Base-by-base conservation (phyloP, 2,888 invertebrate genomes). In the Odontothrips loti region DNA sequence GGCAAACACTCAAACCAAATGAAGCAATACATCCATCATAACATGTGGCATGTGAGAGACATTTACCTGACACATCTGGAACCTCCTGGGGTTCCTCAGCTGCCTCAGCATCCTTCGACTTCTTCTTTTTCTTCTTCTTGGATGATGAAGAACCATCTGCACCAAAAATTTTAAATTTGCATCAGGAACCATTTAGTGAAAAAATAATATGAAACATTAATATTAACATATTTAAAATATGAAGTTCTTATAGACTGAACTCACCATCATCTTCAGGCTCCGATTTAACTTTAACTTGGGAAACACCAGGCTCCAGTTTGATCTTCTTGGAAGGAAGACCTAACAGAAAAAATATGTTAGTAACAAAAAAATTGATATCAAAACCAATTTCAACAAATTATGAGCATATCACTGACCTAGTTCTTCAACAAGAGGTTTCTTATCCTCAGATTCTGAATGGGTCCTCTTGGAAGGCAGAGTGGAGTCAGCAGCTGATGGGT, bases 401-500 rank as follows among this genome's bases (percentile, higher is more conserved):
- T 20, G 17, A 48, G 48, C 10, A 43, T 43, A 43, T 23, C 11
- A 68, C 68, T n/a, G 11, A 68, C 68, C 68, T n/a, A 68, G n/a
- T 68, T 87, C 88, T 83, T 87, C 87, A 58, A 87, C 86, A 43
- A 87, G 82, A 6, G 86, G 85, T 84, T 87, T 88, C 83, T 83
- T 86, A 23, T 85, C 86, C 81, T 86, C 88, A 0, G 91, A 90
- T 0, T 90, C 90, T 85, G 91, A 89, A 84, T 91, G 91, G 29
- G 93, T 88, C 86, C 93, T 93, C 82, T 87, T 88, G 83, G 89
- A 89, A 34, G 92, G 91, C 75, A 97, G 87, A 0, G 96, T 96
- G 79, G 94, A 95, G 88, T 98, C 98, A 0, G 91, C 93, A 4
- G 93, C 94, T 12, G 90, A 89, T 79, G 93, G 91, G 88, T 97